Evolutionary conservation across 2,888 invertebrate genomes (phyloP), one percentile per base, ranked within the genome.

Genomic region (Luffia ferchaultella): DNA sequence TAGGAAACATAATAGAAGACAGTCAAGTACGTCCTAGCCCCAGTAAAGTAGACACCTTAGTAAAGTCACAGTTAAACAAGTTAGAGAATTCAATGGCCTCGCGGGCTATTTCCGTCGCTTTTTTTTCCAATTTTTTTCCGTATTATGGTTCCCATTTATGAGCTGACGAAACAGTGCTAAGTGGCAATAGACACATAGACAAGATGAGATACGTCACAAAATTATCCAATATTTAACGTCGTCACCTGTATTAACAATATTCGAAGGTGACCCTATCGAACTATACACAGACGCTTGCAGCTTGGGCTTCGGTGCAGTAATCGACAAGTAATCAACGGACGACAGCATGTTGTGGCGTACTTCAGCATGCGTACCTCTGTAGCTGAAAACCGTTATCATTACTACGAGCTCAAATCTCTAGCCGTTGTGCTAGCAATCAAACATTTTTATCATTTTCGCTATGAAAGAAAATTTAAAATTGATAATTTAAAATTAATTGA

Each of bases 361-460:
- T 30, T 30, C n/a, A n/a, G n/a, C n/a, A n/a, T n/a, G n/a, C n/a
- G n/a, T n/a, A n/a, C n/a, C n/a, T 7, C 30, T 30, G 30, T 9
- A 42, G 43, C n/a, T 42, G 43, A 42, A n/a, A 42, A 7, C 43
- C 5, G n/a, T 5, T n/a, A n/a, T 16, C 57, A 61, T 46, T 58
- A 58, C 0, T 61, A 61, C 19, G 60, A 60, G 20, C 46, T 59
- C 0, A 58, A 60, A 46, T 60, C 60, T 17, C 45, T 60, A 1
- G 61, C 62, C 0, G 57, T 59, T 1, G 58, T 62, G 0, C 45
- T 57, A 2, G 62, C 62, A 0, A 52, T 63, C 0, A 62, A 66
- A 48, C 60, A 63, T 42, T 64, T 65, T 45, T 50, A 62, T 0
- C 62, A 63, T 1, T 65, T 54, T 41, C 50, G 64, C 0, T 58